Conservation (phyloP, 1,140 invertebrate genomes). For the Heterodera carotae region DNA sequence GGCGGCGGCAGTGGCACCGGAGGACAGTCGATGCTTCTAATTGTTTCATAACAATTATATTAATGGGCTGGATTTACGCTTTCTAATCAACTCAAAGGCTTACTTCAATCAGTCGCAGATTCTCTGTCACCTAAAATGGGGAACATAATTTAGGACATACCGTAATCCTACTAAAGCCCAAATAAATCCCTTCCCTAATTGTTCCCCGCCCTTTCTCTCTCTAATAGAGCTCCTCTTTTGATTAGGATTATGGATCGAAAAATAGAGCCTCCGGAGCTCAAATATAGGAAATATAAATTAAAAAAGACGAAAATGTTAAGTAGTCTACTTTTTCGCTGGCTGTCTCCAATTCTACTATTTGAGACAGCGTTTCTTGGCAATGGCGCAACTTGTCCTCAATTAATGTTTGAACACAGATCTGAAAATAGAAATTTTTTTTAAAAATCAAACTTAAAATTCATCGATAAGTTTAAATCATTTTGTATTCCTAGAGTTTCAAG, state of each 20-base stretch:
- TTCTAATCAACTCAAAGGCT: background rate
- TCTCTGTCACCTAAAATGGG: conserved; percentile 50
- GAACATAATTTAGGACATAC: no score
- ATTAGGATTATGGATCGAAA: no score
- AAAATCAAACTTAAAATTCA: background rate
- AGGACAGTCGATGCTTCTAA: conserved; percentile 46
- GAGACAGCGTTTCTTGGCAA: conserved; percentile 78
- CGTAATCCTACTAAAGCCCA: no score
- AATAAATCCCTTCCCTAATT: no score
- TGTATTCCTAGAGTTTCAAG: no score
- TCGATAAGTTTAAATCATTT: no score
- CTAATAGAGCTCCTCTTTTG: no score
- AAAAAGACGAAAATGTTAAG: no score
- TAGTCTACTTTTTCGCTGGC: conserved; percentile 64
- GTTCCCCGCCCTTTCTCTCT: no score
- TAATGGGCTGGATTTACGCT: background rate
- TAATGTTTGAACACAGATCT: conserved; percentile 79
- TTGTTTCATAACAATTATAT: no score
- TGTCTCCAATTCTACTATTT: conserved; percentile 82
- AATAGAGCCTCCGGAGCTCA: no score
- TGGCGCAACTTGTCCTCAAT: conserved; percentile 78
- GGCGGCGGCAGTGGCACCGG: conserved; percentile 1
- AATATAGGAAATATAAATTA: no score
- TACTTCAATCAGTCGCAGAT: conserved; percentile 48
- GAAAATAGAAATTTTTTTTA: background rate